Evolutionary conservation across 1,140 invertebrate genomes (phyloP).

Genomic region (Drosophila grimshawi): DNA sequence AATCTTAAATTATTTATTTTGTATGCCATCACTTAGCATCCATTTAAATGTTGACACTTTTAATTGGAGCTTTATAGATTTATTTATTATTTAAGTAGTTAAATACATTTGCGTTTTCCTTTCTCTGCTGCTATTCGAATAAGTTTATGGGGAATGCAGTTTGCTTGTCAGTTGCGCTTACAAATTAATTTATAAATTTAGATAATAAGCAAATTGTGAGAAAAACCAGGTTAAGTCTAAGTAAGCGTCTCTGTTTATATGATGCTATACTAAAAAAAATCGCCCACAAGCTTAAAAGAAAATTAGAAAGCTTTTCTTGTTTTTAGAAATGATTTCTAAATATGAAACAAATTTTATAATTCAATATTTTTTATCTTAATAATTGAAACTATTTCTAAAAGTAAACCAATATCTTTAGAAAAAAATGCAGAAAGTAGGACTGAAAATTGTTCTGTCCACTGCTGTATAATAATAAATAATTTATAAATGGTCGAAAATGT

Average conservation of each 20-base stretch:
- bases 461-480: no score
- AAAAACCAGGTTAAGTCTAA: background rate
- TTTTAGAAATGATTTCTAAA: no score
- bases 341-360: no score
- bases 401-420: no score
- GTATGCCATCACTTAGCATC: background rate
- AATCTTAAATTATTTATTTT: conserved; percentile 1
- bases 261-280: no score
- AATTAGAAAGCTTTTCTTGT: no score
- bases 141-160: background rate
- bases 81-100: background rate
- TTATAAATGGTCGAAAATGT: no score
- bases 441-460: no score
- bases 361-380: no score
- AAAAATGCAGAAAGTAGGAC: no score
- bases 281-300: no score
- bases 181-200: background rate
- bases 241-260: background rate
- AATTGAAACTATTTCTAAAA: no score
- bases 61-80: background rate
- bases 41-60: background rate
- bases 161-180: background rate
- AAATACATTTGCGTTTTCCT: background rate
- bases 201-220: background rate
- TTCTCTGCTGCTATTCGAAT: background rate